These are phyloP conservation scores for Spilogale gracilis DNA, from an alignment of 2,113 vertebrate species.

Conservation along the genomic window DNA sequence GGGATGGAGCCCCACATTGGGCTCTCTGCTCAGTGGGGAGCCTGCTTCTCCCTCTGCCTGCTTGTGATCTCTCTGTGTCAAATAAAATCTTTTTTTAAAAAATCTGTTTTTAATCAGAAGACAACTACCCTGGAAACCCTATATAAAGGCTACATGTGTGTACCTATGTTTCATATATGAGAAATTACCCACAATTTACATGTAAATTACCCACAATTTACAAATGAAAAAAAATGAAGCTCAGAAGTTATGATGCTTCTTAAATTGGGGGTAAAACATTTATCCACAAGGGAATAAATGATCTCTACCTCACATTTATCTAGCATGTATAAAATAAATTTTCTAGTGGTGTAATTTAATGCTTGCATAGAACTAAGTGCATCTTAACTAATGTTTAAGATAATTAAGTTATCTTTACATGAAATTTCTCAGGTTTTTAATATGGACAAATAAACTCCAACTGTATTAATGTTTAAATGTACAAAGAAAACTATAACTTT, in stretches of 20 bases:
- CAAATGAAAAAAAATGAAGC: slow-evolving; percentile 37
- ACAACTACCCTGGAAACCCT: not conserved
- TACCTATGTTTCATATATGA: not conserved
- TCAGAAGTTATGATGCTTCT: slow-evolving; percentile 11
- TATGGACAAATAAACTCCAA: not conserved
- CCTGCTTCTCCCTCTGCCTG: too few relatives aligned
- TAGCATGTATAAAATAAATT: not conserved
- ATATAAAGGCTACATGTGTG: not conserved
- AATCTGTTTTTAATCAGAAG: slow-evolving; percentile 38
- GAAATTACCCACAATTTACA: not conserved
- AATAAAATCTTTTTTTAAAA: not conserved
- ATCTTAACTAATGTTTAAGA: slow-evolving; percentile 22
- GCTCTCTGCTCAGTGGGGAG: too few relatives aligned
- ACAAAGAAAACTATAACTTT: slow-evolving; percentile 43
- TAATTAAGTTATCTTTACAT: not conserved
- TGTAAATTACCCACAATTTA: not conserved
- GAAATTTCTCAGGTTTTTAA: slow-evolving; percentile 16
- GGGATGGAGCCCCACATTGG: too few relatives aligned
- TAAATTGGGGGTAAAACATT: not conserved
- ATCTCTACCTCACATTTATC: not conserved
- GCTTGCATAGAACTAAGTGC: not conserved
- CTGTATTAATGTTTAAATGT: slow-evolving; percentile 10
- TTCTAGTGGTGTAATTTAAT: slow-evolving; percentile 23
- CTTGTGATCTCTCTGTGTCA: too few relatives aligned
- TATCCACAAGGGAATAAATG: not conserved